Evolutionary conservation across 2,888 invertebrate genomes (phyloP), one percentile per base, ranked within the genome.

Genomic region (Netelia melanura): DNA sequence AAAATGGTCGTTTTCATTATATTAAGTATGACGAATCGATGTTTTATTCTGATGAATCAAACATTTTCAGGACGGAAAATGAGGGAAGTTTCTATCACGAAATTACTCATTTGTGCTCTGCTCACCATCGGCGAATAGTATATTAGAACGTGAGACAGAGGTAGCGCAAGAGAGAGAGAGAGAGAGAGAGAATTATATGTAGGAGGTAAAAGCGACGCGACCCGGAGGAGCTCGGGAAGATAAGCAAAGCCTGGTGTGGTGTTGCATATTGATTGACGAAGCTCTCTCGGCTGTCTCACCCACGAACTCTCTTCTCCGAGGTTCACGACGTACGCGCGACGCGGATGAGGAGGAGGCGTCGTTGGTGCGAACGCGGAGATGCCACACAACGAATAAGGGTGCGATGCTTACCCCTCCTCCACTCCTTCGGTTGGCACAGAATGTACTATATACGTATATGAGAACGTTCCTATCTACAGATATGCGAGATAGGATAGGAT

Each of bases 231-330:
- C 75, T 72, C 81, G 77, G 87, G 89, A 92, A 91, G 92, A 93
- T 93, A 92, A 93, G 93, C 93, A 92, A 92, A 92, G 92, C 92
- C 89, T 88, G 89, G 90, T 89, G 92, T 89, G 91, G 92, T 89
- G 91, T 92, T 92, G 93, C 93, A 93, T 93, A 93, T 93, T 93
- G 93, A 93, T 93, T 93, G 92, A 93, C 90, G 92, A 88, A 82
- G 89, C 87, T 74, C 77, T 84, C 79, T 83, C 67, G 72, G 70
- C 82, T 79, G 76, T 81, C 84, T 84, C 80, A 67, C 81, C 68
- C 68, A 54, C 74, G 80, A 77, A 38, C 38, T 38, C 38, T 38
- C 38, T 84, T 65, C 70, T 68, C 58, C 58, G 61, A 74, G 74
- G 58, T 79, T 79, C 76, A 62, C 71, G 82, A 78, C 65, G 87